Base-by-base conservation (phyloP, 2,113 vertebrate species). In the Macquaria ambigua region DNA sequence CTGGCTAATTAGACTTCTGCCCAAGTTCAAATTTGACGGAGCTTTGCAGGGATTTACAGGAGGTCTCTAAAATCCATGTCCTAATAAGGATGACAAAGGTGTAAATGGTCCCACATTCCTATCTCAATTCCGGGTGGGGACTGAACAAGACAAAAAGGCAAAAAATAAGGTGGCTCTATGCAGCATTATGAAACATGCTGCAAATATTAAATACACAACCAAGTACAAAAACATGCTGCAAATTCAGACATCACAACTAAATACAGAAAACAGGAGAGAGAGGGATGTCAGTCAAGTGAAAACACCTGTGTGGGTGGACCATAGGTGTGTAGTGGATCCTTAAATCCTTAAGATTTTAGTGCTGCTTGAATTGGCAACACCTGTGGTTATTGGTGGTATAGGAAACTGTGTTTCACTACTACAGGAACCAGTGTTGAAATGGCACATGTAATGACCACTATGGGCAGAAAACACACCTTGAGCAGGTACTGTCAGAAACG, bases 1-100 rank as follows among this genome's bases (percentile, higher is more conserved):
- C 50, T 59, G 55, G 21, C n/a, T 31, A 31, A 61, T 55, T 58
- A 72, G 72, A 82, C 63, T 18, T 61, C 43, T 52, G 41, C 31
- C 10, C 11, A 48, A 18, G 31, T 58, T 66, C 6, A 56, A 5
- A 62, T 25, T 39, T 50, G 68, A 6, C 20, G 0, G 18, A 39
- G 58, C 48, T 37, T 52, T 70, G 14, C 31, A 20, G 20, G 10
- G 25, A 56, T 52, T 64, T 55, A 48, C 6, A 48, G 58, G 37
- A 37, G 46, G 16, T 58, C 28, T 67, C 25, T 58, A 25, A 58
- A 46, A 62, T 62, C 31, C 11, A 55, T 23, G n/a, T 63, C 18
- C 28, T 70, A 71, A 62, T 50, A 18, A 70, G 6, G 28, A 52
- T 55, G 46, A 79, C 48, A 39, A 72, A 52, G 14, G 12, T 72